Evolutionary conservation across 1,140 invertebrate species (phyloP), one percentile per base, ranked within the genome.

Genomic region (Hyles vespertilio): DNA sequence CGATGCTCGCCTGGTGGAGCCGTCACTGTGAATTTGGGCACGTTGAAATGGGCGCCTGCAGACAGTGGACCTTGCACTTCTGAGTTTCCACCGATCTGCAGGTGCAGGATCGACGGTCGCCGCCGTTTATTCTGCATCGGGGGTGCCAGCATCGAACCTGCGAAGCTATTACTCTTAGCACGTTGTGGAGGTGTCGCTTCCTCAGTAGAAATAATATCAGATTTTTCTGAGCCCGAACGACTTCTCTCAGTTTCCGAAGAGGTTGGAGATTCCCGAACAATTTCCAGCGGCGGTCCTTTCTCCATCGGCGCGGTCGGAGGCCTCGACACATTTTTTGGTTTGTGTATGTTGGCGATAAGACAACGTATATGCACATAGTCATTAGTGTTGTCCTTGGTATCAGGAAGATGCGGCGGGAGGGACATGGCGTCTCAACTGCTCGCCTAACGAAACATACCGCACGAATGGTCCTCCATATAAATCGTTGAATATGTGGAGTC

Each of bases 91-190:
- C 76, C 75, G 52, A 87, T 56, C 44, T 79, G 70, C 54, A 90
- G 64, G 48, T 89, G 87, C 59, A 90, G 69, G 58, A 89, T 89
- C 22, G 89, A 88, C 2, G 78, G 77, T 56, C 89, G 74, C 33
- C 82, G 72, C 22, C 79, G 69, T 61, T 84, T 86, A 33, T 71
- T 75, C 45, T 59, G 70, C 57, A 72, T 57, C 10, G 81, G 78
- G 11, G 74, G 78, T 51, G 69, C 67, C 60, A 81, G 67, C 72
- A 77, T 78, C n/a, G 74, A 78, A 43, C 84, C 76, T 34, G 83
- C 79, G 34, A 89, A 82, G 59, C 89, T 90, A 75, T 90, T 90
- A 67, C 89, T 89, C 66, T 90, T 90, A 45, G 77, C 71, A 7
- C 78, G 77, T 32, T 59, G 60, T 10, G 69, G 61, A 34, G 74